Base-by-base conservation (phyloP, 92 coral and sea anemone genomes). In the Umimayanthus kanabou region DNA sequence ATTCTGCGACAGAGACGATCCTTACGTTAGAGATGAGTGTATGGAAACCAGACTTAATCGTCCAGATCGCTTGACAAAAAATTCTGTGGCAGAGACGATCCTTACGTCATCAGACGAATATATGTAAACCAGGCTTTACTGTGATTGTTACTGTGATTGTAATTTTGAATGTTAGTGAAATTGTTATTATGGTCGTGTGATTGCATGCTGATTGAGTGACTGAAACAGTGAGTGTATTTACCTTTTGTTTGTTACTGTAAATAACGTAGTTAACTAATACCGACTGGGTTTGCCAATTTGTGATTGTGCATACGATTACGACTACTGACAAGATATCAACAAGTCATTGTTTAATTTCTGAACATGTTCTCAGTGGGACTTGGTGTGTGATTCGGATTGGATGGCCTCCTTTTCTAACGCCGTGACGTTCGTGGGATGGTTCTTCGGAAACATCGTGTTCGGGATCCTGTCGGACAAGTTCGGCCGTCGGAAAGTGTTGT, bases 401-500 rank as follows among this genome's bases (percentile, higher is more conserved):
- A 92, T 95, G 79, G 90, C 94, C 49, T 94, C 95, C 78, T 91
- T 91, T 79, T 92, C 98, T 0, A 92, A 85, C 65, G 93, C 99
- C 11, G 86, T 97, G 90, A 84, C 91, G 90, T 97, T 96, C 85
- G 76, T 91, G 9, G 99, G 99, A 5, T 97, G 99, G 99, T 76
- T 97, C 29, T 80, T 97, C 78, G 99, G 99, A 16, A 97, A 97
- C 76, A 88, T 97, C 43, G 76, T 97, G 76, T 89, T 97, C 73
- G 98, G 99, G 2, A 92, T 95, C 76, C 39, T 97, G 72, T 97
- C 99, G 37, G 99, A 97, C 88, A 97, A 95, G 88, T 93, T 92
- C 89, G 99, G 99, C 29, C 97, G 99, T 33, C 91, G 94, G 28
- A 95, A 92, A 82, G 91, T 94, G 86, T 87, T 92, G 75, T 94